phyloP scores from a whole-genome alignment of 2,797 vertebrate genomes.

The Xiphophorus birchmanni region DNA sequence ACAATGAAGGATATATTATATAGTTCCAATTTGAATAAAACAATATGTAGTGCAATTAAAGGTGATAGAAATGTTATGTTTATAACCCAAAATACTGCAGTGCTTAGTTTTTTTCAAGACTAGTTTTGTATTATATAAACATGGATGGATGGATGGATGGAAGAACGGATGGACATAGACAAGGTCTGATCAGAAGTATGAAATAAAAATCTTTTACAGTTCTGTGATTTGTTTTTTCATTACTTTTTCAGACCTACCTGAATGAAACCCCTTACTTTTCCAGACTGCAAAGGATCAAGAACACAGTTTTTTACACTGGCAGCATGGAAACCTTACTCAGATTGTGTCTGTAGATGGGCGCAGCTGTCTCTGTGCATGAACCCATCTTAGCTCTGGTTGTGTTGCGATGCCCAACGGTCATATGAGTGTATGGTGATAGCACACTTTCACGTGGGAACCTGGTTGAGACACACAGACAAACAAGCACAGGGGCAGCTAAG shows the following conservation, averaged over 20 bases:
- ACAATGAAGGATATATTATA: background rate
- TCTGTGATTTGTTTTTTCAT: background rate
- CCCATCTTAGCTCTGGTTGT: slow-evolving; percentile 58
- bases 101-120: background rate
- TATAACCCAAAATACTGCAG: background rate
- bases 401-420: slow-evolving; percentile 72
- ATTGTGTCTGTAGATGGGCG: slow-evolving; percentile 43
- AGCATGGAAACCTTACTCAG: slow-evolving; percentile 52
- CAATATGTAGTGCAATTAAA: slow-evolving; percentile 13
- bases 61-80: background rate
- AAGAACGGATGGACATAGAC: background rate
- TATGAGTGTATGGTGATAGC: slow-evolving; percentile 51
- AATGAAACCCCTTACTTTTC: background rate
- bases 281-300: background rate
- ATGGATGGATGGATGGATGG: background rate
- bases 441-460: slow-evolving; percentile 85
- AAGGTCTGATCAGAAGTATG: background rate
- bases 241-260: background rate
- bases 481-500: slow-evolving; percentile 77
- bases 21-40: slow-evolving; percentile 9
- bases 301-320: background rate
- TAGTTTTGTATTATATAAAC: background rate
- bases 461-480: slow-evolving; percentile 72
- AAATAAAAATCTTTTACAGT: background rate
- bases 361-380: slow-evolving; percentile 63